These are phyloP conservation scores for Balanococcus diminutus DNA, from an alignment of 2,888 invertebrate genomes.

Conservation along the genomic window DNA sequence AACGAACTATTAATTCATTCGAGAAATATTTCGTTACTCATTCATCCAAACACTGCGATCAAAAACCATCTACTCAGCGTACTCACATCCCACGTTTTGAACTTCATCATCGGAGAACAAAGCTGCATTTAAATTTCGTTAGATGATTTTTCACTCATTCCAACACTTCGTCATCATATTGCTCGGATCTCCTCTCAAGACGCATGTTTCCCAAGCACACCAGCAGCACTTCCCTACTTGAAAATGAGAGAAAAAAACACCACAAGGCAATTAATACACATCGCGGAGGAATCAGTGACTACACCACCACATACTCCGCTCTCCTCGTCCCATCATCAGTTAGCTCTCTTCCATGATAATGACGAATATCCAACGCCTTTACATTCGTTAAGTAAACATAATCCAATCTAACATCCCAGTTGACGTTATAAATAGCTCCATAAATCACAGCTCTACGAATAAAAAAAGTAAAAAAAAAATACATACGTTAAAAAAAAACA, in stretches of 20 bases:
- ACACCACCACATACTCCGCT: neutral
- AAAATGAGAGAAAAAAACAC: neutral
- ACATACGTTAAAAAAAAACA: neutral
- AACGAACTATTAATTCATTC: too few relatives aligned
- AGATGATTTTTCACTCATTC: neutral
- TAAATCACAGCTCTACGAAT: constrained; percentile 23
- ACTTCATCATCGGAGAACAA: too few relatives aligned
- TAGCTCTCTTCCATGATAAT: neutral
- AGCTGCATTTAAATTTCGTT: neutral
- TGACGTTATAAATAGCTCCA: constrained; percentile 38
- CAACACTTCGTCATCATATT: neutral
- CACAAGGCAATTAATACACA: neutral
- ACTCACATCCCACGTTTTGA: neutral
- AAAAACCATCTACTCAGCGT: neutral
- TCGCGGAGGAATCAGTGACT: neutral
- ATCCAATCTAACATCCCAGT: constrained; percentile 40
- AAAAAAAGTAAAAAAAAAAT: neutral
- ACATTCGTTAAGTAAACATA: constrained; percentile 33
- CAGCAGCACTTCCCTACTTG: neutral
- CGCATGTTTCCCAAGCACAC: neutral
- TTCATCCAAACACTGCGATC: too few relatives aligned
- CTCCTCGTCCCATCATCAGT: too few relatives aligned
- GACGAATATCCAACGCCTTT: constrained; percentile 40
- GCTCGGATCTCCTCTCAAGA: neutral
- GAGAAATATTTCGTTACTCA: too few relatives aligned